phyloP scores from a whole-genome alignment of 2,797 vertebrate genomes.

The Sebastes reedi region DNA sequence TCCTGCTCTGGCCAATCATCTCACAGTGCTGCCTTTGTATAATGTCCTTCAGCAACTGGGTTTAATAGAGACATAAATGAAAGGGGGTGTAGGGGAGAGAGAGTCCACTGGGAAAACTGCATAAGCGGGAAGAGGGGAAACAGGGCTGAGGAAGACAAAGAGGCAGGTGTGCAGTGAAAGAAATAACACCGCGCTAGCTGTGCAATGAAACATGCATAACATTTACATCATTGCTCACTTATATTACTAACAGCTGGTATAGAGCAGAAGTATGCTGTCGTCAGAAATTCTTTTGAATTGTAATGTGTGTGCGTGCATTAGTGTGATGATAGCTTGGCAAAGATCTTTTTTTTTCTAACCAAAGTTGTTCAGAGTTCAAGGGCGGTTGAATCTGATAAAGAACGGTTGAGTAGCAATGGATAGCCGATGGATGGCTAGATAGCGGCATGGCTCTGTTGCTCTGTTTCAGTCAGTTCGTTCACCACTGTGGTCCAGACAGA shows the following conservation, averaged over 20 bases:
- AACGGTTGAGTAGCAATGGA: conserved; percentile 4
- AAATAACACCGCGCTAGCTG: conserved; percentile 1
- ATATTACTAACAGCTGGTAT: conserved; percentile 19
- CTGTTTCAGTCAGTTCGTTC: neutral
- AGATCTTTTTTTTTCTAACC: conserved; percentile 25
- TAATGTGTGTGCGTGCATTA: neutral
- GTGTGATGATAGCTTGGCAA: conserved; percentile 19
- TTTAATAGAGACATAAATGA: conserved; percentile 64
- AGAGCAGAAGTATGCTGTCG: neutral
- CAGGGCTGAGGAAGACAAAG: conserved; percentile 32
- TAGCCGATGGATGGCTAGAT: neutral
- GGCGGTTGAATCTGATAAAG: conserved; percentile 24
- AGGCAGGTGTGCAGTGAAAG: conserved; percentile 48
- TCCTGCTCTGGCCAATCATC: conserved; percentile 56
- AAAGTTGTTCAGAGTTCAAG: conserved; percentile 43
- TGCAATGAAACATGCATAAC: conserved; percentile 2
- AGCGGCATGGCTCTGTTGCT: neutral
- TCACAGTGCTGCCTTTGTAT: conserved; percentile 77
- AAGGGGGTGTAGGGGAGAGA: conserved; percentile 5
- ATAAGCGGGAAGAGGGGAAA: conserved; percentile 2
- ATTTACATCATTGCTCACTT: conserved; percentile 27
- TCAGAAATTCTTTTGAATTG: neutral
- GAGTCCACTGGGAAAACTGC: conserved; percentile 10
- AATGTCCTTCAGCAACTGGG: conserved; percentile 50
- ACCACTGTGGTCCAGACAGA: neutral